Percentiles rank a stretch among this genome's conserved stretches.
Evolutionary conservation across 2,113 vertebrate genomes (phyloP).

Genomic region (Dipodomys stephensi): DNA sequence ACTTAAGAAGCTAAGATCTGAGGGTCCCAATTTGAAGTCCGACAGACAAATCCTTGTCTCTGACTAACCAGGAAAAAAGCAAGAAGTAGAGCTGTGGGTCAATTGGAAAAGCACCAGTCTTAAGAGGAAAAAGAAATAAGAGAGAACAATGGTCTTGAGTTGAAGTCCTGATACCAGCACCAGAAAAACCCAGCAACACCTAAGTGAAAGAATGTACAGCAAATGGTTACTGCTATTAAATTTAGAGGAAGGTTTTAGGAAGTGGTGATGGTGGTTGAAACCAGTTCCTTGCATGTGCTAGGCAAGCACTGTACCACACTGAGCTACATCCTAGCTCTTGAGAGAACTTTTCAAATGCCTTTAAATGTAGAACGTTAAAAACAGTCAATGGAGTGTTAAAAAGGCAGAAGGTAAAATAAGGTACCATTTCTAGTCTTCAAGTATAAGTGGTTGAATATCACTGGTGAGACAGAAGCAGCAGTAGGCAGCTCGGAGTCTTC

Average conservation of each 20-base stretch:
- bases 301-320: no score
- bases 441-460: background rate
- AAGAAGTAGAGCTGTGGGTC: background rate
- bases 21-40: no score
- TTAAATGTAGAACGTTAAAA: background rate
- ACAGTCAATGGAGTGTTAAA: background rate
- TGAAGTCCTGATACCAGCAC: no score
- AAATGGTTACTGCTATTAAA: background rate
- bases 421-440: background rate
- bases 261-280: no score
- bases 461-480: background rate
- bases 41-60: no score
- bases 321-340: no score
- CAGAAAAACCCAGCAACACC: background rate
- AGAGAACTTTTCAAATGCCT: background rate
- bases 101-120: no score
- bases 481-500: background rate
- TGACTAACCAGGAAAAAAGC: no score
- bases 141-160: no score
- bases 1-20: no score
- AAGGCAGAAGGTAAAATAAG: background rate
- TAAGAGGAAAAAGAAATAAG: no score
- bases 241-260: background rate
- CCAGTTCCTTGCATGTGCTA: no score
- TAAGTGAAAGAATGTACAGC: background rate